These are phyloP conservation scores for Momotus momota DNA, from an alignment of 2,797 vertebrate genomes.

Conservation along the genomic window DNA sequence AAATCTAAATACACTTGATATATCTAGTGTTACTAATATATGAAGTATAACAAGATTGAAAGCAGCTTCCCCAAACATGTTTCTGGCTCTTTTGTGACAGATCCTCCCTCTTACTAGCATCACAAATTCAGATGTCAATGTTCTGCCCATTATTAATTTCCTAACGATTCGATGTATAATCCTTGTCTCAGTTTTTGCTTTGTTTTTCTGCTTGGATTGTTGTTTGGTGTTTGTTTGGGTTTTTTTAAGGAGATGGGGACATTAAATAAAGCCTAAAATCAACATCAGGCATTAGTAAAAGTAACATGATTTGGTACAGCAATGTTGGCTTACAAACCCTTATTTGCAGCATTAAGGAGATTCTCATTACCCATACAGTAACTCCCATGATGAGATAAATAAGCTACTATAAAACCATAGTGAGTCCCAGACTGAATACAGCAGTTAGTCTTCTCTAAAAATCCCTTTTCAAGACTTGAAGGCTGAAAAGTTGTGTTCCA, in stretches of 20 bases:
- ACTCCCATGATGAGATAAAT: conserved; percentile 33
- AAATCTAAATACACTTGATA: not conserved
- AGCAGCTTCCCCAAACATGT: not conserved
- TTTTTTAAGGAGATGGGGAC: rapidly evolving
- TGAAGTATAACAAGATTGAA: not conserved
- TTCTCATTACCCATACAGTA: not conserved
- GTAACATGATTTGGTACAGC: not conserved
- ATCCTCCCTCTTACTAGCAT: not conserved
- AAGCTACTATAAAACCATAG: conserved; percentile 36
- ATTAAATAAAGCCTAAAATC: not conserved
- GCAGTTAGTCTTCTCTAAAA: conserved; percentile 21
- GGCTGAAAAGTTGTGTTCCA: conserved; percentile 26
- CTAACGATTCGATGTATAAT: not conserved
- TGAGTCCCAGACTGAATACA: not conserved
- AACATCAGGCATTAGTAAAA: not conserved
- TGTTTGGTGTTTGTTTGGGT: too few species aligned
- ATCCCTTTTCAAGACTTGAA: conserved; percentile 33
- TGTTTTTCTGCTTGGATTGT: not conserved
- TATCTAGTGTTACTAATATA: not conserved
- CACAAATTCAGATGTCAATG: not conserved
- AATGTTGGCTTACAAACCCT: not conserved
- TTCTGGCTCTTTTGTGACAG: not conserved
- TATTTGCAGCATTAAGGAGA: conserved; percentile 12
- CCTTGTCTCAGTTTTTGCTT: not conserved
- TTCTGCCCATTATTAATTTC: not conserved